Base-by-base conservation (phyloP, 2,797 vertebrate genomes). In the Clarias pachynema region DNA sequence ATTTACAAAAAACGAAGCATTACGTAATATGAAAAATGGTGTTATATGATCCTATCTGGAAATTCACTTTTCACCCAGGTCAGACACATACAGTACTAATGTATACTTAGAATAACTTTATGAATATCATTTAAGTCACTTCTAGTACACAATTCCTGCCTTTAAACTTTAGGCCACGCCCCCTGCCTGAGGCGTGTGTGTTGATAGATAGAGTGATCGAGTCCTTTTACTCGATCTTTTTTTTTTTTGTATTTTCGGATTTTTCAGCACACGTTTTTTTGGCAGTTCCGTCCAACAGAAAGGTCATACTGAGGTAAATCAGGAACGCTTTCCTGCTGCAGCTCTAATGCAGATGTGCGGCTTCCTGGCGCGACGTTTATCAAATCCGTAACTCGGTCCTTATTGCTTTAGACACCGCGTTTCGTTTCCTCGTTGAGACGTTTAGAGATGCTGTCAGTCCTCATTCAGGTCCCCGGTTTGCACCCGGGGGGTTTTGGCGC, bases 391-490 rank as follows among this genome's bases (percentile, higher is more conserved):
- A 56, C 37, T 40, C 26, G 26, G 57, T 15, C 20, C 6, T 85
- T 62, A 81, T 80, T 80, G 37, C 57, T 63, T 73, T 26, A n/a
- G 37, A 72, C 78, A 49, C 22, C 16, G 40, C 29, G 40, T n/a
- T 68, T 44, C 49, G 20, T 44, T 72, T 79, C 15, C 84, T 62
- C 12, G 29, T 72, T 10, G 40, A 78, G 29, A 59, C 22, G 40
- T 78, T 34, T 74, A 73, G 37, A 73, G 7, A 22, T 10, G 22
- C 65, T 73, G 68, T 73, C 84, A 53, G 40, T 37, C 22, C 29
- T 74, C 8, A 18, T 73, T 2, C 8, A 26, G 57, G 6, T 65
- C 62, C 44, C n/a, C 69, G 16, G 12, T 53, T 56, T 34, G 40
- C 29, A 44, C 20, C 84, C 26, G 9, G n/a, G 56, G 40, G 40